These are phyloP conservation scores for Tenthredo livida DNA, from an alignment of 2,888 invertebrate species.

Conservation along the genomic window DNA sequence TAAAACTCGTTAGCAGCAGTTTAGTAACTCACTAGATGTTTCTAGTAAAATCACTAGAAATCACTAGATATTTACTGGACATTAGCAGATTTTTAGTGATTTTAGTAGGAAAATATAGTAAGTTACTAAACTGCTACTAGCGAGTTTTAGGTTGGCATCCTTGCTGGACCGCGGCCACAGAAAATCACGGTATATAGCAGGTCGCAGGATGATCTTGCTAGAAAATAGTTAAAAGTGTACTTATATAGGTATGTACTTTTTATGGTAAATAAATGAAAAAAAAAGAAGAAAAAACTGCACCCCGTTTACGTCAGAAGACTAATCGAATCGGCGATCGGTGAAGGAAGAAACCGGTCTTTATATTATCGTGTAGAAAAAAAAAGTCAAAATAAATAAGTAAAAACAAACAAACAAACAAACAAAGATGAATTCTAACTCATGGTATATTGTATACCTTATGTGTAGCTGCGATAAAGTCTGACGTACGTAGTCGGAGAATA, in stretches of 20 bases:
- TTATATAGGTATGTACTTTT: not conserved
- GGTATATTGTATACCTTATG: not conserved
- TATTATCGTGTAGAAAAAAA: not conserved
- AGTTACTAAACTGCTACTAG: no score
- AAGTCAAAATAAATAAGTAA: not conserved
- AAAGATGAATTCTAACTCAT: not conserved
- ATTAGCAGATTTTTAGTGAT: no score
- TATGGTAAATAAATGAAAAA: not conserved
- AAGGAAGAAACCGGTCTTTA: not conserved
- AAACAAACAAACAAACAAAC: not conserved
- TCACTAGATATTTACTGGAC: no score
- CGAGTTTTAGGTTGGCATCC: no score
- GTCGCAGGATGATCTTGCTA: slow-evolving; percentile 37
- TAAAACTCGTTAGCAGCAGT: no score
- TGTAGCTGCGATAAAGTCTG: not conserved
- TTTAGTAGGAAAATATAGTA: no score
- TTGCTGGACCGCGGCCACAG: no score
- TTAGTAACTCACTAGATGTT: no score
- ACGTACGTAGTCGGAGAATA: no score
- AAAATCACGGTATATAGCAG: no score
- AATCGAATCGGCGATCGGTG: not conserved
- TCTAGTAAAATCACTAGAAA: no score
- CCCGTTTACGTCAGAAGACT: not conserved
- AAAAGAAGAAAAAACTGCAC: not conserved
- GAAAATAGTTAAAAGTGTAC: not conserved